phyloP scores from a whole-genome alignment of 2,888 invertebrate genomes.

The Boloria selene region DNA sequence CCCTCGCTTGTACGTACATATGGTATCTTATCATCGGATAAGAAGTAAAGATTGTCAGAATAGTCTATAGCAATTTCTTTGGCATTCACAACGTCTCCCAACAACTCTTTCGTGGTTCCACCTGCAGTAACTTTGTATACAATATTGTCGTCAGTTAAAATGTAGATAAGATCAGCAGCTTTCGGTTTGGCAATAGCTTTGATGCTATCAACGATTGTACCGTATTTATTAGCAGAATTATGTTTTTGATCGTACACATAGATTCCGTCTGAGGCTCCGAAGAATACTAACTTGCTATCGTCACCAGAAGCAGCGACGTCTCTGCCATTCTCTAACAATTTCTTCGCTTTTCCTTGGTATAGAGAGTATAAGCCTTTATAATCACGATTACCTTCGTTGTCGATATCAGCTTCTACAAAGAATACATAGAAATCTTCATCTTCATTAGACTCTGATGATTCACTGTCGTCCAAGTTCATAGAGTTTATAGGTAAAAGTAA shows the following conservation, averaged over 20 bases:
- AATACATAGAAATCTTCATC: slow-evolving; percentile 35
- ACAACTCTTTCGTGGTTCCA: slow-evolving; percentile 55
- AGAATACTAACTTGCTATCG: slow-evolving; percentile 48
- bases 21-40: slow-evolving; percentile 50
- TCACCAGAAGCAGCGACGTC: slow-evolving; percentile 50
- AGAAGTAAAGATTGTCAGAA: slow-evolving; percentile 59
- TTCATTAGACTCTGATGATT: slow-evolving; percentile 32
- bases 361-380: slow-evolving; percentile 52
- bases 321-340: slow-evolving; percentile 53
- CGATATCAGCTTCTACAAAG: slow-evolving; percentile 46
- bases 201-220: slow-evolving; percentile 44
- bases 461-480: slow-evolving; percentile 38
- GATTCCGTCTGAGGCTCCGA: slow-evolving; percentile 58
- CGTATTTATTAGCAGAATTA: slow-evolving; percentile 43
- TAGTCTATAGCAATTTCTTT: slow-evolving; percentile 60
- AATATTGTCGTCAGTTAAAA: slow-evolving; percentile 55
- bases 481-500: slow-evolving; percentile 43
- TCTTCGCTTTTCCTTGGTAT: slow-evolving; percentile 44
- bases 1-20: slow-evolving; percentile 50
- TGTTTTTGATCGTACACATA: slow-evolving; percentile 49
- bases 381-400: slow-evolving; percentile 24
- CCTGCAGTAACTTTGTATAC: slow-evolving; percentile 60
- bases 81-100: slow-evolving; percentile 53
- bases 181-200: slow-evolving; percentile 41
- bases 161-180: slow-evolving; percentile 52